Conservation (phyloP, 2,113 vertebrate genomes). For the Nipponia nippon region DNA sequence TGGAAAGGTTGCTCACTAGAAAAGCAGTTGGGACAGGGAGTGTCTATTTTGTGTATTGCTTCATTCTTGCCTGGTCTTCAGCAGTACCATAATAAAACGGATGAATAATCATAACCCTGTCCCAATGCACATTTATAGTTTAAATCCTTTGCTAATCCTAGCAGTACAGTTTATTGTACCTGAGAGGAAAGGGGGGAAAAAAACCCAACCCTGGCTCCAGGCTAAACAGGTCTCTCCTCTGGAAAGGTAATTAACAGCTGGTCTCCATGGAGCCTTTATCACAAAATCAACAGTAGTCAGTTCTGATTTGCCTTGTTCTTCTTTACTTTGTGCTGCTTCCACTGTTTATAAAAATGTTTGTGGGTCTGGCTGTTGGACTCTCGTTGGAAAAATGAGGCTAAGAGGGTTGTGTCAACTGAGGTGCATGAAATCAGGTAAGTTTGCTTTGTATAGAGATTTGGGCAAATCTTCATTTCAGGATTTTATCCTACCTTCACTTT, state of each 20-base stretch:
- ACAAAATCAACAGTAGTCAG: slow-evolving; percentile 52
- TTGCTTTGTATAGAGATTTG: neutral
- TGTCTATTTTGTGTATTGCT: neutral
- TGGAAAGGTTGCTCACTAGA: neutral
- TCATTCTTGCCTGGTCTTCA: neutral
- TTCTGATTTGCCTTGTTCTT: slow-evolving; percentile 16
- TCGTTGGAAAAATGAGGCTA: neutral
- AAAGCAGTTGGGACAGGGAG: neutral
- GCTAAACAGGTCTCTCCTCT: slow-evolving; percentile 12
- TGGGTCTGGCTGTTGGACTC: neutral
- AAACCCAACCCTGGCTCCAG: neutral
- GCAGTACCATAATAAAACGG: neutral
- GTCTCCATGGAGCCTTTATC: slow-evolving; percentile 50
- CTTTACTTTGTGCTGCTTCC: neutral
- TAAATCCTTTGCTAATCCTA: neutral
- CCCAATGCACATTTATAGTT: neutral
- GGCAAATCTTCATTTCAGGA: neutral
- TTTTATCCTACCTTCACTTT: neutral
- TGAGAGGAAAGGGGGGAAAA: neutral
- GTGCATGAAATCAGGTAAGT: neutral
- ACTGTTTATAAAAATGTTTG: slow-evolving; percentile 39
- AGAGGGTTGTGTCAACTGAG: neutral
- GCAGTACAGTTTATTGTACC: neutral
- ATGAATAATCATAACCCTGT: neutral
- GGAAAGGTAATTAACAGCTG: slow-evolving; percentile 43